Base-by-base conservation (phyloP, 2,888 invertebrate species). In the Hyalella azteca region DNA sequence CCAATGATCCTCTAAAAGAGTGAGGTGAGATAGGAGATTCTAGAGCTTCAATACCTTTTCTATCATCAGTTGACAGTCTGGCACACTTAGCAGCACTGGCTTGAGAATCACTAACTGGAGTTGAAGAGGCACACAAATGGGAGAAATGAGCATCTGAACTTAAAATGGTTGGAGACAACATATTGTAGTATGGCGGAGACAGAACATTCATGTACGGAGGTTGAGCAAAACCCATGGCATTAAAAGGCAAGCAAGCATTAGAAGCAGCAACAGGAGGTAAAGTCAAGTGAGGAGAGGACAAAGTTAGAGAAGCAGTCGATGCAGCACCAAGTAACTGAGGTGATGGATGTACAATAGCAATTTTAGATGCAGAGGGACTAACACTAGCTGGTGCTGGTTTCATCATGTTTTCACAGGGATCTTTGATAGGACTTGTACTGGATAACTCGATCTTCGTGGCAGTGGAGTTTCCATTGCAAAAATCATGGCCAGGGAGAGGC, bases 331-430 rank as follows among this genome's bases (percentile, higher is more conserved):
- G 29, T 22, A n/a, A 36, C 9, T 66, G 66, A 19, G 29, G 66
- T 2, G 66, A 66, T 36, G 66, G 66, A 15, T 66, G 66, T n/a
- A 66, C 66, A 36, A 66, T 36, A 36, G 66, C 66, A 66, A 66
- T 66, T 66, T 66, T 66, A 3, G 66, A 66, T 15, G 66, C 19
- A 7, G 66, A 13, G 19, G 45, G 11, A 45, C 54, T 26, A 54
- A 22, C 54, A 54, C 54, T 26, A 26, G 54, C n/a, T n/a, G n/a
- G n/a, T n/a, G n/a, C n/a, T n/a, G n/a, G n/a, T n/a, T n/a, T n/a
- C n/a, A n/a, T n/a, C n/a, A n/a, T n/a, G n/a, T n/a, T n/a, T n/a
- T n/a, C n/a, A n/a, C n/a, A n/a, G n/a, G n/a, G n/a, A n/a, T n/a
- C n/a, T n/a, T n/a, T n/a, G n/a, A n/a, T n/a, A n/a, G n/a, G n/a